Base-by-base conservation (phyloP, 2,797 vertebrate genomes). In the Protosalanx chinensis region DNA sequence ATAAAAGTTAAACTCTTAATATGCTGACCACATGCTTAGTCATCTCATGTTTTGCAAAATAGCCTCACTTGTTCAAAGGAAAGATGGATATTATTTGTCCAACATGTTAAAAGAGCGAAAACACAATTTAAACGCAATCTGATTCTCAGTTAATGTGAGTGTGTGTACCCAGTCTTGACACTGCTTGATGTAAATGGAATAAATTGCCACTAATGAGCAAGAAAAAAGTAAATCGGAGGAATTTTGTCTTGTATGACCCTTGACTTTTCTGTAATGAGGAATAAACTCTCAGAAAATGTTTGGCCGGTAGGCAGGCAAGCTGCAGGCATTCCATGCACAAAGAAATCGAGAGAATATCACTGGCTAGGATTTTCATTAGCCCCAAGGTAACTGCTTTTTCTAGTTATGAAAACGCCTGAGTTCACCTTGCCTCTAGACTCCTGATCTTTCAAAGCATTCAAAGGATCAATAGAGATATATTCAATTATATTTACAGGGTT, bases 211-310 rank as follows among this genome's bases (percentile, higher is more conserved):
- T 89, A 89, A 90, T 85, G 86, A 88, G 87, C 71, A 70, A 23
- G 68, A 66, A 75, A 76, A 75, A 56, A 33, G 74, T 35, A 73
- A 76, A 74, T 32, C 72, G 74, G 30, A 29, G 68, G 37, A 18
- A 56, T 8, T 66, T 32, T 67, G 51, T 64, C 46, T 62, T 62
- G 5, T 20, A 61, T 75, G 79, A 64, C 74, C 81, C 60, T 76
- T 84, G 84, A 86, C 87, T 84, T 82, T 51, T 10, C 0, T 81
- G 78, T 89, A 89, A 89, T 89, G 82, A 90, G 84, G 71, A 67
- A 72, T 76, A 85, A 83, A 85, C 33, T 79, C 76, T 79, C 63
- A 37, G 72, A 3, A 81, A 81, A 85, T 53, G 78, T 77, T 0
- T 46, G 23, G 6, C 46, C 30, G 64, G 64, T 0, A 72, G 81